phyloP scores from a whole-genome alignment of 2,113 vertebrate species.

The Taxidea taxus region DNA sequence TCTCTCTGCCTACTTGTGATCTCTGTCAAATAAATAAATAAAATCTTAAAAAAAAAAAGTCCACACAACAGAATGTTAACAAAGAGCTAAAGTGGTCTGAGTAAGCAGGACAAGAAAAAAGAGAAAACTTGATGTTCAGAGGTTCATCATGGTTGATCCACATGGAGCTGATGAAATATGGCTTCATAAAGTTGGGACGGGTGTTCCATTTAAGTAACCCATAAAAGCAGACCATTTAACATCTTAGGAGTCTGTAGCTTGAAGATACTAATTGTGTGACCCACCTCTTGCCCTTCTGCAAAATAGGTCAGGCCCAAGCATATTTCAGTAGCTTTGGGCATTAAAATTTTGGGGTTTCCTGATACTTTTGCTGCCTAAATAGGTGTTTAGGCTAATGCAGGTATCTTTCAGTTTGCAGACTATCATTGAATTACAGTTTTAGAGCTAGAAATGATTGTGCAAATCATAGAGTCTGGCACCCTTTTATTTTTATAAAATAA shows the following conservation, averaged over 20 bases:
- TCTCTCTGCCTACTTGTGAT: no score
- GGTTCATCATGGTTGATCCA: neutral
- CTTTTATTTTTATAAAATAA: slow-evolving; percentile 16
- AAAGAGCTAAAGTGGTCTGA: neutral
- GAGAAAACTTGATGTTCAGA: slow-evolving; percentile 12
- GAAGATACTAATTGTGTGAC: neutral
- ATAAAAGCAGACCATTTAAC: slow-evolving; percentile 14
- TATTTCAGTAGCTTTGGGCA: neutral
- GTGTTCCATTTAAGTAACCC: slow-evolving; percentile 18
- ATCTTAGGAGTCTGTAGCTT: slow-evolving; percentile 11
- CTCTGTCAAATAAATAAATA: no score
- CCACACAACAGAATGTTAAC: neutral
- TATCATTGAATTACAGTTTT: neutral
- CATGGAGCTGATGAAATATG: neutral
- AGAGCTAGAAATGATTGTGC: neutral
- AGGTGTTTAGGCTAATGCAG: neutral
- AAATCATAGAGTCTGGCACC: neutral
- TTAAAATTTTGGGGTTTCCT: neutral
- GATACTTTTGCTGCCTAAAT: neutral
- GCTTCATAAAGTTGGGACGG: slow-evolving; percentile 4
- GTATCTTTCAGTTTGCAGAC: neutral
- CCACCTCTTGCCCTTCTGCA: neutral
- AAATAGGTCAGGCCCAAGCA: neutral
- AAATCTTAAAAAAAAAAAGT: no score
- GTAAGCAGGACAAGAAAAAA: slow-evolving; percentile 12